A percentile compares a stretch with the other conserved stretches of the same genome.
phyloP scores from a whole-genome alignment of 1,140 invertebrate genomes.

The Epicauta chinensis region DNA sequence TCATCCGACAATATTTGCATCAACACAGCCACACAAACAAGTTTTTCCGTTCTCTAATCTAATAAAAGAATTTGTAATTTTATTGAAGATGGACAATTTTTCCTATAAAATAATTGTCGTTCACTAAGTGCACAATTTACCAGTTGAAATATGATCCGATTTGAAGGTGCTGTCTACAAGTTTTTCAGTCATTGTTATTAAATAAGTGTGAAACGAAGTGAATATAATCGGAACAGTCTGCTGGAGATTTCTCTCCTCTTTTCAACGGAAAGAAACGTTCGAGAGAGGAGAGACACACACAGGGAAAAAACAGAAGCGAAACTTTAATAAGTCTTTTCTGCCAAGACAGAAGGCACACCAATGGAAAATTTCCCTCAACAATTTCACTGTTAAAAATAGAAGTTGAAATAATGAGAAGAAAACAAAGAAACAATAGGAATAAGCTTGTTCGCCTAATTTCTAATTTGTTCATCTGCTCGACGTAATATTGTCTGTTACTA shows the following conservation, averaged over 20 bases:
- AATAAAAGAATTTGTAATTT: no score
- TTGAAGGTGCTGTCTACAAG: constrained; percentile 17
- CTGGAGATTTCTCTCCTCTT: constrained; percentile 18
- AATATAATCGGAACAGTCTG: constrained; percentile 30
- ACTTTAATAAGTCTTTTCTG: no score
- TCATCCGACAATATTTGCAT: not conserved
- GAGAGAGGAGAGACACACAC: no score
- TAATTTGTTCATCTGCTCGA: constrained; percentile 13
- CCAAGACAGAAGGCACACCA: no score
- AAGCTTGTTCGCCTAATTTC: constrained; percentile 16
- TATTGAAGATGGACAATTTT: no score
- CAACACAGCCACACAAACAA: no score
- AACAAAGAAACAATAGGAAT: not conserved
- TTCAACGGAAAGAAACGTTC: no score
- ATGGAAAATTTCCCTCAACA: no score
- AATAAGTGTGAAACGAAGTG: constrained; percentile 33
- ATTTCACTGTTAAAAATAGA: no score
- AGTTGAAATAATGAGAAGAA: no score
- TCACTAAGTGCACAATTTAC: constrained; percentile 10
- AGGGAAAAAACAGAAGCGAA: no score
- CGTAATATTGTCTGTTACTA: constrained; percentile 6
- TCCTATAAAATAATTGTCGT: not conserved
- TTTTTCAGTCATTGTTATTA: constrained; percentile 29
- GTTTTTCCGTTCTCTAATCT: no score
- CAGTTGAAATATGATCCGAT: constrained; percentile 8